phyloP scores from a whole-genome alignment of 2,888 invertebrate genomes.

The Euplexia lucipara region DNA sequence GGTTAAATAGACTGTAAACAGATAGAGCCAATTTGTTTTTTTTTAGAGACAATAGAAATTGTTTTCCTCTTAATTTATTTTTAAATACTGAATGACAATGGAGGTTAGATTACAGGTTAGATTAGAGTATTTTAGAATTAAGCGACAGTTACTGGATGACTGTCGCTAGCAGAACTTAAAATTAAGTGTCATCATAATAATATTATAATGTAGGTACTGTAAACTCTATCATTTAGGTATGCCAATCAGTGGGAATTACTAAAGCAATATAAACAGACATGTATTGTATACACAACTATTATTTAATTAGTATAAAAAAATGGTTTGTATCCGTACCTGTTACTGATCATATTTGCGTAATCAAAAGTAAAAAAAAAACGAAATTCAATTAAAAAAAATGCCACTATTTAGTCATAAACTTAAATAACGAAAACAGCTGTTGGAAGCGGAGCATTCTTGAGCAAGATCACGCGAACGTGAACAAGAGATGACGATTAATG shows the following conservation, averaged over 20 bases:
- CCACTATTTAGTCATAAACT: no score
- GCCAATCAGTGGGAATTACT: background rate
- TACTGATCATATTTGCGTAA: no score
- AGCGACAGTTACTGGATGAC: background rate
- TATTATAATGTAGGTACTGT: background rate
- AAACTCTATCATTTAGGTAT: background rate
- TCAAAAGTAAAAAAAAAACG: no score
- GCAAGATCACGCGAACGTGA: no score
- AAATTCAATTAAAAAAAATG: no score
- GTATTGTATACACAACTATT: no score
- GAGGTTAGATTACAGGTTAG: conserved; percentile 10
- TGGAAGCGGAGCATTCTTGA: no score
- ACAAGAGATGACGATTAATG: no score
- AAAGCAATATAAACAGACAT: background rate
- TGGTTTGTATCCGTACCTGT: no score
- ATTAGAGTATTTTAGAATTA: conserved; percentile 29
- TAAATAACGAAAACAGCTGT: no score
- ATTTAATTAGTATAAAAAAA: no score
- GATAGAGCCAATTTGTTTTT: conserved; percentile 61
- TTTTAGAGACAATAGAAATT: conserved; percentile 53
- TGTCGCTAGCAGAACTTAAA: no score
- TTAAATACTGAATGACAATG: conserved; percentile 47
- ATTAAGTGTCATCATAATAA: background rate
- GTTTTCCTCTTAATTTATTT: conserved; percentile 50
- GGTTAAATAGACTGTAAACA: conserved; percentile 88